phyloP scores from a whole-genome alignment of 2,797 vertebrate genomes.

The Xenentodon cancila region DNA sequence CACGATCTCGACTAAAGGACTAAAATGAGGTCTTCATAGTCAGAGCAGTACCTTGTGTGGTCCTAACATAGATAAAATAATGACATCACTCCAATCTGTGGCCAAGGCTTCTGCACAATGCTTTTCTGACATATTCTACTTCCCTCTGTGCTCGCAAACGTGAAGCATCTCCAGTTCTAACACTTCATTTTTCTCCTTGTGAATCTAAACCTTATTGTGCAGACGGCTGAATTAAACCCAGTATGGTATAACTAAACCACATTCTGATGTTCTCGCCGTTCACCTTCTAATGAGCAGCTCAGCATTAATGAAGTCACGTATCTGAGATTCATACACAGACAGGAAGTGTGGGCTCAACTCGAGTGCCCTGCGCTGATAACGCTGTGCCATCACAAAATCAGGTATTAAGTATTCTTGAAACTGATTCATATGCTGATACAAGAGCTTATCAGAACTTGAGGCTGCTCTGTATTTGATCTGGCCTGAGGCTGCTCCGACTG shows the following conservation, averaged over 20 bases:
- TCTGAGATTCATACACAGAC: slow-evolving; percentile 7
- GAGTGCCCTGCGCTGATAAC: slow-evolving; percentile 11
- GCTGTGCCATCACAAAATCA: slow-evolving; percentile 13
- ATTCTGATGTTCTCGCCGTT: not conserved
- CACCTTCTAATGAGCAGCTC: slow-evolving; percentile 12
- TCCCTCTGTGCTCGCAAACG: slow-evolving; percentile 10
- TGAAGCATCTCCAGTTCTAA: slow-evolving; percentile 16
- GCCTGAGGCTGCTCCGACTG: not conserved
- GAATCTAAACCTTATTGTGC: slow-evolving; percentile 4
- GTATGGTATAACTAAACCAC: not conserved
- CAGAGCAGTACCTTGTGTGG: slow-evolving; percentile 4
- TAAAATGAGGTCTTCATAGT: too few relatives aligned
- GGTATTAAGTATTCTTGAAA: slow-evolving; percentile 22
- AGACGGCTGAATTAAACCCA: slow-evolving; percentile 9
- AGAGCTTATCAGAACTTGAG: slow-evolving; percentile 5
- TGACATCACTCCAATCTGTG: slow-evolving; percentile 19
- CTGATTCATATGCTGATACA: slow-evolving; percentile 6
- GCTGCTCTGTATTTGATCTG: not conserved
- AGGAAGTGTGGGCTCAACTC: slow-evolving; percentile 20
- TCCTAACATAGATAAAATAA: slow-evolving; percentile 27
- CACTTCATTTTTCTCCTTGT: not conserved
- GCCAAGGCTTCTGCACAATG: not conserved
- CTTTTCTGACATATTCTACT: slow-evolving; percentile 10
- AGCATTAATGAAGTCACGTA: slow-evolving; percentile 4
- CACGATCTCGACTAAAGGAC: not conserved